Evolutionary conservation across 2,888 invertebrate species (phyloP).

Genomic region (Fabriciana adippe): DNA sequence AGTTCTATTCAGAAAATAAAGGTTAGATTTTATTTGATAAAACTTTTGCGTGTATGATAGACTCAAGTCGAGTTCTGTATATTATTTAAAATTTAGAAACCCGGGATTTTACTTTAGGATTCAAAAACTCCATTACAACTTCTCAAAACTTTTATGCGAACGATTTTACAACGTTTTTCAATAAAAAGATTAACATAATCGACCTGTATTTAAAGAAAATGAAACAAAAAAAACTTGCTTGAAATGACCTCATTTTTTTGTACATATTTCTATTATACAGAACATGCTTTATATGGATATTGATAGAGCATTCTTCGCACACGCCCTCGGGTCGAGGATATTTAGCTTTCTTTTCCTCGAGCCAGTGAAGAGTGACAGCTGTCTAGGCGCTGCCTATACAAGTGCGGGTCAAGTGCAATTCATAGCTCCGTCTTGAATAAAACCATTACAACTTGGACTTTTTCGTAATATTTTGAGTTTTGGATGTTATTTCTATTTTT

Average conservation of each 20-base stretch:
- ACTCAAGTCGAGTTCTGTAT: no score
- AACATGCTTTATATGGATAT: background rate
- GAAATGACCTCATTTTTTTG: background rate
- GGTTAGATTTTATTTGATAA: no score
- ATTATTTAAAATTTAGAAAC: no score
- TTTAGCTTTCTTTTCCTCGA: background rate
- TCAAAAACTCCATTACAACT: no score
- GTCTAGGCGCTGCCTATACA: background rate
- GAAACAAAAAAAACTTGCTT: no score
- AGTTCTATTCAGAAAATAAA: no score
- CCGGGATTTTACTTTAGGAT: no score
- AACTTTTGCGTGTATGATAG: no score
- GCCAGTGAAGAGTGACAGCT: conserved; percentile 1
- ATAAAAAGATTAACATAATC: no score
- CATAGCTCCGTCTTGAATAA: background rate
- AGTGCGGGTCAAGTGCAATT: conserved; percentile 9
- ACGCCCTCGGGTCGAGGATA: conserved; percentile 1
- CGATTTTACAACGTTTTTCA: no score
- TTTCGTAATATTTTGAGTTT: background rate
- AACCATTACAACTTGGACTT: background rate
- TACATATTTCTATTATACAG: background rate
- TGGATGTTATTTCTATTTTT: background rate
- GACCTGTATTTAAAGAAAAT: no score
- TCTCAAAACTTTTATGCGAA: no score
- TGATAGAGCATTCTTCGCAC: conserved; percentile 2